Evolutionary conservation across 1,140 invertebrate genomes (phyloP), one percentile per base, ranked within the genome.

Genomic region (Zaprionus ghesquierei): DNA sequence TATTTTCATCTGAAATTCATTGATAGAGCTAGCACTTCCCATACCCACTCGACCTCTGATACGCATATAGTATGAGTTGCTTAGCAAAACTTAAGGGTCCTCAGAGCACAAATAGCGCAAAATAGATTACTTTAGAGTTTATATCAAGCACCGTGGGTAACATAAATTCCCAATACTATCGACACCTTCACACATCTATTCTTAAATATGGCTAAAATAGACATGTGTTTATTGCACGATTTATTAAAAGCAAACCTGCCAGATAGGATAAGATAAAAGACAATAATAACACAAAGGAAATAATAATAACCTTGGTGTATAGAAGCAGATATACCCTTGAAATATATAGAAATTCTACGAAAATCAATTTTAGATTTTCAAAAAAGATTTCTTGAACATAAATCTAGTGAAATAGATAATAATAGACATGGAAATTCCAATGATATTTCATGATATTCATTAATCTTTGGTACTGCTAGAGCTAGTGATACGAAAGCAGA

Each of bases 221-320:
- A 18, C 15, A 20, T 46, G 9, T 46, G 41, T 22, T 46, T 46
- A 46, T 46, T 20, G 9, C 41, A 5, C 15, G 9, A 46, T 46
- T 46, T 46, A 46, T 46, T 18, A 46, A 46, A 5, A 18, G 18
- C 2, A 46, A 22, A 22, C 41, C 22, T 46, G 41, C 3, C 18
- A 22, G 41, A 46, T 46, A 20, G 41, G 41, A 46, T 46, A 46
- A 46, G 41, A 46, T 46, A 46, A 46, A 46, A 46, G n/a, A 46
- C n/a, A 46, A 46, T 22, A 46, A 18, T 46, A 46, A 46, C 18
- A 22, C 41, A 22, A 46, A 10, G n/a, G 0, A 20, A 22, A 5
- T 1, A 46, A 20, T 46, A 8, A 9, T 6, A n/a, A n/a, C n/a
- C 20, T 18, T 3, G 9, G 1, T 20, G 18, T 12, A 12, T 2